Percentiles rank a stretch among this genome's conserved stretches.
These are phyloP conservation scores for Euzophera pinguis DNA, from an alignment of 2,888 invertebrate genomes.

Conservation along the genomic window DNA sequence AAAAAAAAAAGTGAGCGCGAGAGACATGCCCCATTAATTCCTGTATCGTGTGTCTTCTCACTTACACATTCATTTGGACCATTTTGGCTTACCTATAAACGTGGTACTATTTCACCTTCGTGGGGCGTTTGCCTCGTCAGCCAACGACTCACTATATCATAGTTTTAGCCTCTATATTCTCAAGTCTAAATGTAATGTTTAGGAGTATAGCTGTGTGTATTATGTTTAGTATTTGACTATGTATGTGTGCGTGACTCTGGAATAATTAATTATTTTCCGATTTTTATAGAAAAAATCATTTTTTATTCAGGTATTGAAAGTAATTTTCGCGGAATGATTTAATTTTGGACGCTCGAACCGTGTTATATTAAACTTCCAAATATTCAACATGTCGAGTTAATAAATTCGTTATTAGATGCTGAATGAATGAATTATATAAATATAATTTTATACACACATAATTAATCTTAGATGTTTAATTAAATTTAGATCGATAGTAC, in stretches of 20 bases:
- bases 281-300: constrained; percentile 5
- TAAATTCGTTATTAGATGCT: background rate
- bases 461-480: too few species aligned
- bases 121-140: constrained; percentile 18
- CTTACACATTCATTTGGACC: too few species aligned
- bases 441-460: too few species aligned
- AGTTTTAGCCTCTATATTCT: constrained; percentile 37
- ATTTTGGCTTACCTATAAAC: background rate
- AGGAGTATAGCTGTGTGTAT: constrained; percentile 33
- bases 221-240: constrained; percentile 9
- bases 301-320: background rate
- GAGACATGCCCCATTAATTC: too few species aligned
- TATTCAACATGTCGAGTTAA: background rate
- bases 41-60: too few species aligned
- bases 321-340: background rate
- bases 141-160: constrained; percentile 47
- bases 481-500: too few species aligned
- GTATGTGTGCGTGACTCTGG: background rate
- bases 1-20: too few species aligned
- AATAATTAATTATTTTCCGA: constrained; percentile 5
- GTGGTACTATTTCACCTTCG: background rate
- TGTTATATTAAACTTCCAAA: background rate
- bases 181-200: constrained; percentile 35
- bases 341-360: background rate
- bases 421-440: too few species aligned